Conservation (phyloP, 2,113 vertebrate species). For the Hyla sarda region DNA sequence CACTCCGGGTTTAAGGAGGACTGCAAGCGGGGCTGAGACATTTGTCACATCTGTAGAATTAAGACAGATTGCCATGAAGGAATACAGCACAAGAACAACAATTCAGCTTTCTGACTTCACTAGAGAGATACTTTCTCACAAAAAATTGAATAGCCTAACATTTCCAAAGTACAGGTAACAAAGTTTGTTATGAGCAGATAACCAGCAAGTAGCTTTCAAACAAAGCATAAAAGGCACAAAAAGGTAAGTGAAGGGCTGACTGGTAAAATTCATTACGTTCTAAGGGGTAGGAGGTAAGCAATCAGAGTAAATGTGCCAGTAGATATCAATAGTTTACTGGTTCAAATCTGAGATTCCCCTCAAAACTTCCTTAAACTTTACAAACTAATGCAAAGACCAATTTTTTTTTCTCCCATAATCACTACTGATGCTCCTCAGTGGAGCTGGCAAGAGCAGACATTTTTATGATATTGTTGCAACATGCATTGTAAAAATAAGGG, state of each 20-base stretch:
- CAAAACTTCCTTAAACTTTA: neutral
- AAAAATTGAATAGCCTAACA: neutral
- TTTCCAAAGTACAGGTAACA: neutral
- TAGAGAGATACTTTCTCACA: neutral
- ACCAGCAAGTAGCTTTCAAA: slow-evolving; percentile 29
- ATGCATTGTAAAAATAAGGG: neutral
- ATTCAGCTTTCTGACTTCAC: slow-evolving; percentile 9
- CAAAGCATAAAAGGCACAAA: slow-evolving; percentile 40
- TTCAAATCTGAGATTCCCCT: neutral
- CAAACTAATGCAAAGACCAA: neutral
- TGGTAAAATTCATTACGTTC: neutral
- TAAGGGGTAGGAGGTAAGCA: neutral
- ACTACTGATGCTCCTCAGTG: neutral
- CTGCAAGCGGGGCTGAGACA: neutral
- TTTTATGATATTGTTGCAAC: neutral
- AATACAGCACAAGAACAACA: neutral
- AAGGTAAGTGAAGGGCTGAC: neutral
- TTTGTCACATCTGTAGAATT: neutral
- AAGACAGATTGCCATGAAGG: slow-evolving; percentile 20
- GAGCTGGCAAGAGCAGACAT: neutral
- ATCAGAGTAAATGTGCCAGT: neutral
- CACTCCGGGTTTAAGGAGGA: neutral
- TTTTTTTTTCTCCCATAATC: neutral
- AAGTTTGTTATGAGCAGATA: neutral
- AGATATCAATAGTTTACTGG: neutral